Percentiles rank a stretch among this genome's conserved stretches.
Conservation (phyloP, 37 sponge, comb jelly and placozoan species). For the Spongilla lacustris region DNA sequence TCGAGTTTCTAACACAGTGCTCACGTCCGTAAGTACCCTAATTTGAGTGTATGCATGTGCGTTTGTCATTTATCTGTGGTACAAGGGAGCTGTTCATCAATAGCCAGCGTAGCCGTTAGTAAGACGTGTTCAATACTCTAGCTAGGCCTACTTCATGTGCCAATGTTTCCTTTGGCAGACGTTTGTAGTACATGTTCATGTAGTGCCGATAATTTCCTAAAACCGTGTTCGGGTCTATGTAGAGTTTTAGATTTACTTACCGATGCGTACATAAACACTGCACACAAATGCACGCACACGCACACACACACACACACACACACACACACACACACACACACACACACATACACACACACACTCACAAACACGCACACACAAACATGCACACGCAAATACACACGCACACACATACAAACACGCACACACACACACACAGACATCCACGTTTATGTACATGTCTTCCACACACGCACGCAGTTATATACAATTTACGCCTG, state of each 20-base stretch:
- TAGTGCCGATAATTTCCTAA: background rate
- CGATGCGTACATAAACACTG: constrained; percentile 11
- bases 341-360: too few species aligned
- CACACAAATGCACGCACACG: constrained; percentile 34
- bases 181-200: background rate
- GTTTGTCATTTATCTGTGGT: too few species aligned
- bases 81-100: too few species aligned
- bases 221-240: background rate
- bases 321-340: constrained; percentile 16
- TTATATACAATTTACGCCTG: too few species aligned
- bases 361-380: background rate
- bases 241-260: constrained; percentile 11
- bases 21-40: too few species aligned
- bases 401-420: background rate
- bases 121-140: background rate
- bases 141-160: background rate
- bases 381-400: background rate
- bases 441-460: too few species aligned
- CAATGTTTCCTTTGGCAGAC: background rate
- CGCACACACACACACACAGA: background rate
- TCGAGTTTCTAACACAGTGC: too few species aligned
- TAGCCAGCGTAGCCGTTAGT: too few species aligned
- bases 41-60: too few species aligned
- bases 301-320: constrained; percentile 44
- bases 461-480: too few species aligned